Base-by-base conservation (phyloP, 2,113 vertebrate species). In the Glareola pratincola region DNA sequence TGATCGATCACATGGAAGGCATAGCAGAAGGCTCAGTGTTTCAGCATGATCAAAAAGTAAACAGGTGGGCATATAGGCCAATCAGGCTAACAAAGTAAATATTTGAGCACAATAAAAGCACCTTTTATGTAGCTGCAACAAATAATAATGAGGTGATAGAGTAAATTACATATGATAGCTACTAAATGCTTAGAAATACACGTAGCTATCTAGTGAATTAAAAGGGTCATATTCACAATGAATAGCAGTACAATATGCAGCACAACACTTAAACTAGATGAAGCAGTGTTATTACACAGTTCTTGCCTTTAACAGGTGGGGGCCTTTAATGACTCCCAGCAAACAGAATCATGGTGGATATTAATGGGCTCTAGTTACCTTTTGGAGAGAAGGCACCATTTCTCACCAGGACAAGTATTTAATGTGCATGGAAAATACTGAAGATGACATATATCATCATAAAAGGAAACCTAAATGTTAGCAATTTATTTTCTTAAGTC, bases 21-120 rank as follows among this genome's bases (percentile, higher is more conserved):
- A 84, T 22, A 79, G 45, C 34, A 81, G 26, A 77, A 91, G 27
- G 45, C 19, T 60, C 22, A 47, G 9, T 45, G 54, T 92, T 97
- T 60, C 68, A 97, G 54, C 72, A 29, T 53, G 78, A 94, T 82
- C 71, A 57, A 80, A 89, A 82, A 72, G n/a, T 57, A 94, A 94
- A 85, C 57, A 94, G 19, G 26, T 56, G 29, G 20, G 4, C 36
- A 43, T 73, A 71, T 7, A 57, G 45, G 18, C 30, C 80, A 88
- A 92, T 77, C 51, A 71, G 32, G 24, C 24, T 34, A 87, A 69
- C 23, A 95, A 47, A 93, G 84, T 39, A 95, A 97, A 97, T 94
- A 95, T 96, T 94, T 96, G 66, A 75, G 45, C 1, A 1, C 50
- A 85, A 74, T 91, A 94, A 96, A 96, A 94, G 8, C 14, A 63